Percentiles rank a stretch among this genome's conserved stretches.
Conservation (phyloP, 2,797 vertebrate genomes). For the Siniperca scherzeri region DNA sequence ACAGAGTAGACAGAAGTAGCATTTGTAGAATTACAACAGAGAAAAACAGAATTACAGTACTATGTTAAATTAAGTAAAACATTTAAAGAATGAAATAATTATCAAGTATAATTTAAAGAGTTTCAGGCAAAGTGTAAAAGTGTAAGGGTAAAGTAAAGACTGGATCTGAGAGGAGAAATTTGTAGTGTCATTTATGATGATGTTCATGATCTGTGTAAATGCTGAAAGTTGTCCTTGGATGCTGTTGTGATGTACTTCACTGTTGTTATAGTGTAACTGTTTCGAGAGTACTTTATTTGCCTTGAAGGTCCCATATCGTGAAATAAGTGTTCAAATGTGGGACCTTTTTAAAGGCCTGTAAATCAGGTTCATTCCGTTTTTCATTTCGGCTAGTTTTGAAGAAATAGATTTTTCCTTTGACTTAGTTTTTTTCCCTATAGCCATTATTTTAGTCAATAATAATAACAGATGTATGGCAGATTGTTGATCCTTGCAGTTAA, state of each 20-base stretch:
- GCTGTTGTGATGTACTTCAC: background rate
- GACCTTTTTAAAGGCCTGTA: background rate
- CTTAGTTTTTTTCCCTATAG: background rate
- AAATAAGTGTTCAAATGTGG: no score
- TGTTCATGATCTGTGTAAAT: conserved; percentile 1
- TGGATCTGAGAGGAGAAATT: background rate
- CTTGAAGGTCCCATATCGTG: background rate
- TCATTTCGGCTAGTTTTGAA: background rate
- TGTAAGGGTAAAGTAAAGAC: background rate
- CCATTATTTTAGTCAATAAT: conserved; percentile 27
- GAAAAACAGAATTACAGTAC: background rate
- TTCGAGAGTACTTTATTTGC: background rate
- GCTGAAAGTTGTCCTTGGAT: background rate
- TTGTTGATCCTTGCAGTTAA: conserved; percentile 42
- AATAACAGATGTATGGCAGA: conserved; percentile 12
- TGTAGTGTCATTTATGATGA: background rate
- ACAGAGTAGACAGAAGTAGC: background rate
- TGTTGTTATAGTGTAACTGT: background rate
- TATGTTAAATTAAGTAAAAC: background rate
- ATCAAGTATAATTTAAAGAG: background rate
- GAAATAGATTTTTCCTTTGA: background rate
- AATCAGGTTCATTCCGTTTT: conserved; percentile 1
- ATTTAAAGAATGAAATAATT: background rate
- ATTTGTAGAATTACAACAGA: background rate
- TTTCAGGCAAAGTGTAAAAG: background rate